These are phyloP conservation scores for Chelon auratus DNA, from an alignment of 2,797 vertebrate genomes.

Conservation along the genomic window DNA sequence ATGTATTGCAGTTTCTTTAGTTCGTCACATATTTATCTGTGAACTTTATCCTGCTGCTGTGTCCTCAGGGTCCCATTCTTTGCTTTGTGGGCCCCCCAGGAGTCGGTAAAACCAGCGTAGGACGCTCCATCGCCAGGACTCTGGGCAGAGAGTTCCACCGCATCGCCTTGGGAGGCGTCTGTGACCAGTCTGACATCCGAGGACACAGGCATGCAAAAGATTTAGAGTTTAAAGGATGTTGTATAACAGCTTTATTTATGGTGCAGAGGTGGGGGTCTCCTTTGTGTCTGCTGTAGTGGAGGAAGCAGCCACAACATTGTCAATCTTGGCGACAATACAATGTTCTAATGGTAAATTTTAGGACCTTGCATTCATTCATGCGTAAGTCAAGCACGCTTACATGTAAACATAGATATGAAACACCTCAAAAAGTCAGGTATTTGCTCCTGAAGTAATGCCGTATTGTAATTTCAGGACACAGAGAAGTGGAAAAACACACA, in stretches of 20 bases:
- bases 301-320: too few species aligned
- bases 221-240: neutral
- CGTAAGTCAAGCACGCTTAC: too few species aligned
- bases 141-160: conserved; percentile 96
- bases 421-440: neutral
- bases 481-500: neutral
- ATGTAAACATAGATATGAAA: too few species aligned
- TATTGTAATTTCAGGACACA: neutral
- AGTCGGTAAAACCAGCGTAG: conserved; percentile 98
- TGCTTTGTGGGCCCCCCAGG: conserved; percentile 98
- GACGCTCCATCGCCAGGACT: conserved; percentile 94
- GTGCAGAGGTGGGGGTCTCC: neutral
- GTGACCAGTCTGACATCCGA: conserved; percentile 97
- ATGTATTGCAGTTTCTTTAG: neutral
- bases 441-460: neutral
- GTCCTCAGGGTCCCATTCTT: conserved; percentile 90
- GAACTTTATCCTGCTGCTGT: neutral
- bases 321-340: too few species aligned
- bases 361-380: too few species aligned
- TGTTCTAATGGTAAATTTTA: too few species aligned
- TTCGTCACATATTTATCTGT: neutral
- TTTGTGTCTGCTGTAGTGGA: too few species aligned
- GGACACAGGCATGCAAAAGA: conserved; percentile 90
- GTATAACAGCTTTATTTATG: neutral
- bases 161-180: conserved; percentile 95